Percentiles rank a stretch among this genome's conserved stretches.
These are phyloP conservation scores for Carposina sasakii DNA, from an alignment of 1,140 invertebrate genomes.

Conservation along the genomic window DNA sequence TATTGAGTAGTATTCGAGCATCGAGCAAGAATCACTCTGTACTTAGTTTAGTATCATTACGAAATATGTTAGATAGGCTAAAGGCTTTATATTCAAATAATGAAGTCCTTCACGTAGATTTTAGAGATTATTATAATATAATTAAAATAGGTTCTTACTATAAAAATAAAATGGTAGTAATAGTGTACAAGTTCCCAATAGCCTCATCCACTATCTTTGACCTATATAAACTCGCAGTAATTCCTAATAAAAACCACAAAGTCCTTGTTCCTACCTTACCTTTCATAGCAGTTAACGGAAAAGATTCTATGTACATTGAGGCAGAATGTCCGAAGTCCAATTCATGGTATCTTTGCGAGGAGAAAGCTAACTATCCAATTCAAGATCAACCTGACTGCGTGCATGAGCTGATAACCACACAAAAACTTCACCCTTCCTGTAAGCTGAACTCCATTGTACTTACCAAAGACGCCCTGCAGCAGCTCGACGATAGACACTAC, in stretches of 20 bases:
- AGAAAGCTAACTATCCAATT: not conserved
- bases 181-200: conserved; percentile 22
- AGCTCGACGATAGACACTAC: conserved; percentile 15
- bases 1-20: not conserved
- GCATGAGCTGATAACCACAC: not conserved
- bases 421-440: conserved; percentile 6
- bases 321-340: conserved; percentile 5
- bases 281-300: conserved; percentile 4
- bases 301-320: conserved; percentile 12
- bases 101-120: conserved; percentile 13
- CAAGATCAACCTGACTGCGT: not conserved
- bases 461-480: conserved; percentile 6
- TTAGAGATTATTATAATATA: conserved; percentile 23
- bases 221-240: conserved; percentile 18
- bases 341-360: not conserved
- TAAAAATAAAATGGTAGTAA: conserved; percentile 13
- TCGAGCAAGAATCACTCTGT: not conserved
- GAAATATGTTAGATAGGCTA: conserved; percentile 11
- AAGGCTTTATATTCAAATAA: conserved; percentile 11
- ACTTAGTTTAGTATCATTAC: not conserved
- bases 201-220: conserved; percentile 9
- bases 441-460: conserved; percentile 7
- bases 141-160: conserved; percentile 25
- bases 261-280: conserved; percentile 6
- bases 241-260: conserved; percentile 14